Conservation (phyloP, 2,113 vertebrate species). For the Pelusios castaneus region DNA sequence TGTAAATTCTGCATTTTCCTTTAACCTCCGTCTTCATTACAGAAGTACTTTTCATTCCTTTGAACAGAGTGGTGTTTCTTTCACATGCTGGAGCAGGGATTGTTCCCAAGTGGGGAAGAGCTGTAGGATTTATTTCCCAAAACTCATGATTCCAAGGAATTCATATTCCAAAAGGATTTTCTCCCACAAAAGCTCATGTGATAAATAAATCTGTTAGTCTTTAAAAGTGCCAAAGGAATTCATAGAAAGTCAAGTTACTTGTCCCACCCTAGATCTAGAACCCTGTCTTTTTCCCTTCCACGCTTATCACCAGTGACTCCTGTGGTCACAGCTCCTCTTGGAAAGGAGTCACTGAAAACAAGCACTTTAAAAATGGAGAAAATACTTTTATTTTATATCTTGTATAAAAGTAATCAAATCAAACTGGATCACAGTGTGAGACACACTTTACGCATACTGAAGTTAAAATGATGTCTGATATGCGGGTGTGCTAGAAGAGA, state of each 20-base stretch:
- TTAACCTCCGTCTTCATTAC: neutral
- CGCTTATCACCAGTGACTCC: neutral
- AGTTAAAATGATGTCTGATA: neutral
- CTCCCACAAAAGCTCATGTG: too few relatives aligned
- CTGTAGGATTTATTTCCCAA: neutral
- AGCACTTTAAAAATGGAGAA: neutral
- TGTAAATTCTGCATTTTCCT: neutral
- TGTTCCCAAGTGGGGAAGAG: neutral
- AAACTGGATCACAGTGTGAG: neutral
- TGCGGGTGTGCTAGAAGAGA: neutral
- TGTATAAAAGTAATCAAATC: neutral
- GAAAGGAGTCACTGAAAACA: neutral
- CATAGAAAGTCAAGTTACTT: neutral
- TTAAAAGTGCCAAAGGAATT: too few relatives aligned
- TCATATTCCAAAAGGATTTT: too few relatives aligned
- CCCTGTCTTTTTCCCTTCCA: neutral
- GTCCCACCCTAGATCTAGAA: neutral
- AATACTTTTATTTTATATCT: neutral
- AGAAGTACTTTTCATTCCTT: neutral
- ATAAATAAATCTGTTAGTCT: too few relatives aligned
- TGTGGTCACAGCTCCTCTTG: neutral
- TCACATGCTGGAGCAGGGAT: neutral
- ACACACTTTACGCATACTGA: neutral
- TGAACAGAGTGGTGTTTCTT: neutral
- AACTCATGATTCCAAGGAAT: neutral